Conservation (phyloP, 2,888 invertebrate species). For the Pollenia amentaria region DNA sequence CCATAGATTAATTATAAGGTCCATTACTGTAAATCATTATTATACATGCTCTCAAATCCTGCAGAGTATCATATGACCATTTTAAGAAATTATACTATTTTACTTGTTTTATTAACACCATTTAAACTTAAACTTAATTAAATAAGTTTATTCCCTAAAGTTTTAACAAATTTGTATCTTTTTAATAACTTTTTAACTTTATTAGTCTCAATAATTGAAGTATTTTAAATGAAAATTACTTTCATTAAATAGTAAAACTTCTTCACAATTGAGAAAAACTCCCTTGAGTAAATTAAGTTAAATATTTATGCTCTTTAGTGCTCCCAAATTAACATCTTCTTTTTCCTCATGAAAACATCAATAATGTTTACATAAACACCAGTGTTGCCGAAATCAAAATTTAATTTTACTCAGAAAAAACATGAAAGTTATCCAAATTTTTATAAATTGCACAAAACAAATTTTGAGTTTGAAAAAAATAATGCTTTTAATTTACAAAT, state of each 20-base stretch:
- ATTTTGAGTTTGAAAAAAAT: too few species aligned
- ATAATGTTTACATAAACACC: background rate
- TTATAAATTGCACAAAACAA: too few species aligned
- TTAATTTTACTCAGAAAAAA: background rate
- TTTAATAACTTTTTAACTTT: constrained; percentile 9
- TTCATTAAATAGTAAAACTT: background rate
- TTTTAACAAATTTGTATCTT: background rate
- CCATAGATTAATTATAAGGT: too few species aligned
- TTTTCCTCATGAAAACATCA: background rate
- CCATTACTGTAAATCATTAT: too few species aligned
- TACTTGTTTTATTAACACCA: too few species aligned
- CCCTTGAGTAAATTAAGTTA: background rate
- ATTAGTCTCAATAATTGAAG: background rate
- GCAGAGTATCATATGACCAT: too few species aligned
- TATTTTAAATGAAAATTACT: background rate
- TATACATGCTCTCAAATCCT: too few species aligned
- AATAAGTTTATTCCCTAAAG: background rate
- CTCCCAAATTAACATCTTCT: background rate
- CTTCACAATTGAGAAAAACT: background rate
- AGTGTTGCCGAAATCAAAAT: too few species aligned
- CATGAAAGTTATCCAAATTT: background rate
- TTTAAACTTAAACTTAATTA: too few species aligned
- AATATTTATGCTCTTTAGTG: constrained; percentile 26
- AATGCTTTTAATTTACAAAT: too few species aligned
- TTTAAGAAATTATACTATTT: too few species aligned